Evolutionary conservation across 1,140 invertebrate species (phyloP).

Genomic region (Drosophila saltans): DNA sequence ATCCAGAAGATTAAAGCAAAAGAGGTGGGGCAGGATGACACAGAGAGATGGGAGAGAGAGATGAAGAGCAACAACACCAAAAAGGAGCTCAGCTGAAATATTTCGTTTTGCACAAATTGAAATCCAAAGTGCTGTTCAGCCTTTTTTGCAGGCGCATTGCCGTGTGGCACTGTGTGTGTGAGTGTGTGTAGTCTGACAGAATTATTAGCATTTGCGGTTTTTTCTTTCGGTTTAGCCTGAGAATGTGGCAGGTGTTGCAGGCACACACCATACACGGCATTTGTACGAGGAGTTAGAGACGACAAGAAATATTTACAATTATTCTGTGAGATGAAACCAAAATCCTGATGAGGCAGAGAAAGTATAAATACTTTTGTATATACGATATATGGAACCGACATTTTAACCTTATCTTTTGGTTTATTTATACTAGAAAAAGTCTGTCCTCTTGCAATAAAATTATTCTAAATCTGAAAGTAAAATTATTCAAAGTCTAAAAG

Average conservation of each 20-base stretch:
- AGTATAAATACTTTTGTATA: neutral
- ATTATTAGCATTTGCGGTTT: constrained; percentile 79
- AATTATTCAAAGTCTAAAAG: no score
- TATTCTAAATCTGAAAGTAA: no score
- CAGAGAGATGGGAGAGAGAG: constrained; percentile 6
- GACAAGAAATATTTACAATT: constrained; percentile 26
- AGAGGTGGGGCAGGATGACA: constrained; percentile 30
- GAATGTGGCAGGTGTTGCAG: constrained; percentile 65
- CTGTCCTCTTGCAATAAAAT: no score
- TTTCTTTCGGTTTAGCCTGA: constrained; percentile 39
- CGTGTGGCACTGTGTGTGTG: constrained; percentile 20
- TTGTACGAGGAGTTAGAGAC: constrained; percentile 20
- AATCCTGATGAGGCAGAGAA: no score
- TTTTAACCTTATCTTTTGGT: neutral
- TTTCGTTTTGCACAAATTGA: constrained; percentile 78
- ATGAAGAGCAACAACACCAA: neutral
- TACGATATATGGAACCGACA: neutral
- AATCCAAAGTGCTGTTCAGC: constrained; percentile 78
- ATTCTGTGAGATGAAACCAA: neutral
- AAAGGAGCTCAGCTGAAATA: constrained; percentile 77
- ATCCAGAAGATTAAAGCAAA: constrained; percentile 75
- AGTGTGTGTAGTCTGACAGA: constrained; percentile 63
- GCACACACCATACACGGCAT: neutral
- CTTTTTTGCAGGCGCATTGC: constrained; percentile 47
- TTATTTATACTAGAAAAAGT: neutral